phyloP scores from a whole-genome alignment of 2,113 vertebrate species.

The Salvelinus namaycush region DNA sequence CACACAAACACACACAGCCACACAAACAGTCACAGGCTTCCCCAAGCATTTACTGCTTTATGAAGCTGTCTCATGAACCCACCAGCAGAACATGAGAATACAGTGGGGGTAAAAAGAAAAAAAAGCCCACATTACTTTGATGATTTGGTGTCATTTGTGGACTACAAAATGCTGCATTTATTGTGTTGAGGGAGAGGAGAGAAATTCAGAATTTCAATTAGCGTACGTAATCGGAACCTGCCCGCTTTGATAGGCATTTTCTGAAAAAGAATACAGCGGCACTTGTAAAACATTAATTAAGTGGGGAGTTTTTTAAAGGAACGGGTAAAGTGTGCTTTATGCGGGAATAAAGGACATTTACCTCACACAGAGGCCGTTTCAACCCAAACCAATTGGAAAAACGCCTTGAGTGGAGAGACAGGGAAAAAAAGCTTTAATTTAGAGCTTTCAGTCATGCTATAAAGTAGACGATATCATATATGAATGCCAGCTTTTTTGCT shows the following conservation, averaged over 20 bases:
- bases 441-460: constrained; percentile 47
- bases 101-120: constrained; percentile 45
- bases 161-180: constrained; percentile 69
- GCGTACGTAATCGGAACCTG: constrained; percentile 77
- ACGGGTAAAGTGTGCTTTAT: constrained; percentile 72
- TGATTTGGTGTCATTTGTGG: constrained; percentile 77
- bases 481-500: constrained; percentile 64
- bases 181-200: constrained; percentile 65
- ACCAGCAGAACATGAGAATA: constrained; percentile 73
- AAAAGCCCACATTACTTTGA: constrained; percentile 74
- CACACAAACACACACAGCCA: constrained; percentile 15
- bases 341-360: constrained; percentile 65
- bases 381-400: constrained; percentile 55
- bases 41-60: constrained; percentile 73
- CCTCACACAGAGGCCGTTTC: constrained; percentile 61
- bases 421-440: constrained; percentile 39
- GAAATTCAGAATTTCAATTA: constrained; percentile 82
- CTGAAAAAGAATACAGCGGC: constrained; percentile 72
- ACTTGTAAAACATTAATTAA: constrained; percentile 81
- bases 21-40: constrained; percentile 49
- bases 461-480: constrained; percentile 69
- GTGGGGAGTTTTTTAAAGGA: constrained; percentile 63
- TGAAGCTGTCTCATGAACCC: constrained; percentile 79
- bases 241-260: constrained; percentile 74
- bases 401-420: constrained; percentile 54